phyloP scores from a whole-genome alignment of 2,797 vertebrate genomes.

The Carcharodon carcharias region DNA sequence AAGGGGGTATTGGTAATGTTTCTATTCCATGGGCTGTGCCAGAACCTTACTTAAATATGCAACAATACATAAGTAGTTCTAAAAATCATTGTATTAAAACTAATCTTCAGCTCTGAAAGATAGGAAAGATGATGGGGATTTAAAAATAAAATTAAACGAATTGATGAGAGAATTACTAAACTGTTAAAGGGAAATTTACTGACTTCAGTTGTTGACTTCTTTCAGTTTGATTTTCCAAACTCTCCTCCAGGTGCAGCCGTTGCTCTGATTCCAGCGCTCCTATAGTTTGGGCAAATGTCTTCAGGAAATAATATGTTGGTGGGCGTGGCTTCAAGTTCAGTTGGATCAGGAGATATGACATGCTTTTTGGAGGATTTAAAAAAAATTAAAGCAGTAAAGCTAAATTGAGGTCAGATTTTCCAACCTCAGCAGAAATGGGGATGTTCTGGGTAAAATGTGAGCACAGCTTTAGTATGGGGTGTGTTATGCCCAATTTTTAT shows the following conservation, averaged over 20 bases:
- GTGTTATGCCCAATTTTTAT: too few species aligned
- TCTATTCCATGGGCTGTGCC: too few species aligned
- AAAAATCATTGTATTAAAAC: not conserved
- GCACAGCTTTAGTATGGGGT: too few species aligned
- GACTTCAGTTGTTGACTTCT: not conserved
- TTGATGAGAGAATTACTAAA: not conserved
- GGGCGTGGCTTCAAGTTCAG: not conserved
- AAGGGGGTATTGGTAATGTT: not conserved
- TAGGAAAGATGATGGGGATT: too few species aligned
- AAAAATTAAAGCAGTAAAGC: too few species aligned
- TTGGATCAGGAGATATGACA: too few species aligned
- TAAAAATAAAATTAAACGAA: not conserved
- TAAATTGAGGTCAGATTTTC: too few species aligned
- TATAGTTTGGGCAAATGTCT: not conserved
- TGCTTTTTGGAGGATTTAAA: too few species aligned
- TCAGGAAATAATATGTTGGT: not conserved
- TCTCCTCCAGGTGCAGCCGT: not conserved
- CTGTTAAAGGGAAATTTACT: not conserved
- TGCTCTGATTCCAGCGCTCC: not conserved
- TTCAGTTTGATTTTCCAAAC: not conserved
- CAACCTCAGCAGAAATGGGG: too few species aligned
- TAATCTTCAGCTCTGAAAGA: not conserved
- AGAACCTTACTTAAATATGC: not conserved
- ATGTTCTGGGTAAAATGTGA: too few species aligned
- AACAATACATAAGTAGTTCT: not conserved